phyloP scores from a whole-genome alignment of 64 coral and sea anemone genomes.

The Montipora efflorescens region DNA sequence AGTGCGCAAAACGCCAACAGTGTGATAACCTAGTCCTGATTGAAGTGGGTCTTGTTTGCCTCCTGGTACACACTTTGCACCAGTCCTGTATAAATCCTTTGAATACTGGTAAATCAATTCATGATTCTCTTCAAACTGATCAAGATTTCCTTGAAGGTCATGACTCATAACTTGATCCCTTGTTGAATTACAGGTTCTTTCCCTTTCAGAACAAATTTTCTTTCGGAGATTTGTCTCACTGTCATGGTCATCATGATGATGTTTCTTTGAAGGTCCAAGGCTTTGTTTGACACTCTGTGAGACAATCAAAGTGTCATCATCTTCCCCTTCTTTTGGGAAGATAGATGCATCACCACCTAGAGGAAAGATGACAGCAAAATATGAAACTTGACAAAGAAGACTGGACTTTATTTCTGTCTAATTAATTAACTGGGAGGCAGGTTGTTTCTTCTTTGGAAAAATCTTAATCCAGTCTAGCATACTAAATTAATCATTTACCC shows the following conservation, averaged over 20 bases:
- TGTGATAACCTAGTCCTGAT: conserved; percentile 76
- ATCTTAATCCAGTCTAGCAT: no score
- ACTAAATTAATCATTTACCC: no score
- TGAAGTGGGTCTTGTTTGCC: conserved; percentile 76
- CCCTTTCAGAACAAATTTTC: conserved; percentile 15
- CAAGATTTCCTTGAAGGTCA: neutral
- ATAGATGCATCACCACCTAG: conserved; percentile 98
- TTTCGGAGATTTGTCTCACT: neutral
- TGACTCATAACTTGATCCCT: neutral
- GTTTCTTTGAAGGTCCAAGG: neutral
- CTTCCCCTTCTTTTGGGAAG: conserved; percentile 81
- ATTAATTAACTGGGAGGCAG: no score
- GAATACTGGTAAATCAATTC: neutral
- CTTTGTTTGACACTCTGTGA: neutral
- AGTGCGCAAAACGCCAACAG: conserved; percentile 81
- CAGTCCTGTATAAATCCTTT: conserved; percentile 90
- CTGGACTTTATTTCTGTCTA: no score
- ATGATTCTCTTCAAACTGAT: neutral
- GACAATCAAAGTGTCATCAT: conserved; percentile 55
- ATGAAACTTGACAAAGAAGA: no score
- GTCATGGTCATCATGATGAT: conserved; percentile 1
- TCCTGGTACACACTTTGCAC: conserved; percentile 94
- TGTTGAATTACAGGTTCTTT: neutral
- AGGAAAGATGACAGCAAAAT: neutral
- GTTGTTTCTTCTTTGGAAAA: no score